phyloP scores from a whole-genome alignment of 2,113 vertebrate genomes.

The Aptenodytes patagonicus region DNA sequence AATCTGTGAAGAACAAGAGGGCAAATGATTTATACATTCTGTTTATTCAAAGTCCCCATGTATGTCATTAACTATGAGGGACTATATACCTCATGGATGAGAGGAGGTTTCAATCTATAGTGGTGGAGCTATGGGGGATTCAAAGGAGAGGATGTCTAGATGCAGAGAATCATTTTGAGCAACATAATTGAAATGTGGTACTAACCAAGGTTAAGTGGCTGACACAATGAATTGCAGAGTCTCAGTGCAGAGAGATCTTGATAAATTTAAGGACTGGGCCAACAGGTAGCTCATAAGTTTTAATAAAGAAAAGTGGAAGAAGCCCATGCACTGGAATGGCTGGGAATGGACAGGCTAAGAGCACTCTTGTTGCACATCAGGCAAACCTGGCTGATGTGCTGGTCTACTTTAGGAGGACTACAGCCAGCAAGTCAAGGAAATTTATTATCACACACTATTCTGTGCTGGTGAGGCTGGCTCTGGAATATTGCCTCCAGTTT shows the following conservation, averaged over 20 bases:
- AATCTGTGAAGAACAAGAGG: not conserved
- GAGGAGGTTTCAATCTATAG: not conserved
- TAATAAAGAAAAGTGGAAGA: not conserved
- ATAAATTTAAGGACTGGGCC: not conserved
- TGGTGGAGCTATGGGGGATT: not conserved
- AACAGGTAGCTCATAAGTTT: not conserved
- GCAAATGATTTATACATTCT: not conserved
- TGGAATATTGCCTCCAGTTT: not conserved
- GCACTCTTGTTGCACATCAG: not conserved
- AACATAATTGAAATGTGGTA: not conserved
- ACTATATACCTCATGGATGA: not conserved
- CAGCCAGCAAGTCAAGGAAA: not conserved
- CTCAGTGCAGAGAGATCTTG: not conserved
- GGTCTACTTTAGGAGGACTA: not conserved
- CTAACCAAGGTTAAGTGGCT: not conserved
- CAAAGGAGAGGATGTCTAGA: not conserved
- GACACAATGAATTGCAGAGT: not conserved
- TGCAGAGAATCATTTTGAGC: not conserved
- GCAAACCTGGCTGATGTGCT: not conserved
- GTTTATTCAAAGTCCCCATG: not conserved
- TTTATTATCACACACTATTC: not conserved
- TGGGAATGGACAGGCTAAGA: not conserved
- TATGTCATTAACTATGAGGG: not conserved
- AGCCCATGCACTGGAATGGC: not conserved
- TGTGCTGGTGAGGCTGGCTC: not conserved